Percentiles rank a stretch among this genome's conserved stretches.
These are phyloP conservation scores for Eupithecia inturbata DNA, from an alignment of 2,888 invertebrate species.

Conservation along the genomic window DNA sequence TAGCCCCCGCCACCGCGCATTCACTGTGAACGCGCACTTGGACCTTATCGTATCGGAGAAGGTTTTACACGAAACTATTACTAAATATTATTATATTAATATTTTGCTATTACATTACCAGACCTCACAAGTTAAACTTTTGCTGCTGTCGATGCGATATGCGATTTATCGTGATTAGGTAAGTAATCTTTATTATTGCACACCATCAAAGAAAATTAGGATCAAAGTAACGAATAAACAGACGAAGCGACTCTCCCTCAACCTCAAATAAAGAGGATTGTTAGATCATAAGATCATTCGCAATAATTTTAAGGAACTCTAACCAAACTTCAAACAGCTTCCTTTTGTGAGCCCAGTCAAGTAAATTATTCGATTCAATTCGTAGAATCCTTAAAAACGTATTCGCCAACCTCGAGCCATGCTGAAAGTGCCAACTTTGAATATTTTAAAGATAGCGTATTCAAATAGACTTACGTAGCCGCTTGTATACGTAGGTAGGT, in stretches of 20 bases:
- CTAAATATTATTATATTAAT: not conserved
- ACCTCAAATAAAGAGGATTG: slow-evolving; percentile 8
- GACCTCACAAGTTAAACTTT: not conserved
- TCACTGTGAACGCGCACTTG: no score
- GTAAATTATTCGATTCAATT: slow-evolving; percentile 26
- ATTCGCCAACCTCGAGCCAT: slow-evolving; percentile 17
- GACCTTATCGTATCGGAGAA: not conserved
- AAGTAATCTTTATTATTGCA: not conserved
- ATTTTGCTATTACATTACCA: no score
- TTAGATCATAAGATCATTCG: slow-evolving; percentile 13
- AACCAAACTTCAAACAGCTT: slow-evolving; percentile 18
- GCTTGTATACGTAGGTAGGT: not conserved
- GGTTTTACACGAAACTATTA: not conserved
- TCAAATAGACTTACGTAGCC: not conserved
- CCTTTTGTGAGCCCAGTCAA: slow-evolving; percentile 22
- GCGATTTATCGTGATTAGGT: not conserved
- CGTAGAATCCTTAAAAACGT: slow-evolving; percentile 24
- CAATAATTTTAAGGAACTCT: slow-evolving; percentile 7
- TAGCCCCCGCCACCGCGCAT: no score
- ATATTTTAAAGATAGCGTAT: slow-evolving; percentile 10
- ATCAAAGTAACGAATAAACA: not conserved
- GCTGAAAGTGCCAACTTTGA: slow-evolving; percentile 9
- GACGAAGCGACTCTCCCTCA: not conserved
- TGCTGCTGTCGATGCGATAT: no score
- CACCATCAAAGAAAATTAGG: slow-evolving; percentile 7